Conservation (phyloP, 1,140 invertebrate species). For the Glomeris maerens region DNA sequence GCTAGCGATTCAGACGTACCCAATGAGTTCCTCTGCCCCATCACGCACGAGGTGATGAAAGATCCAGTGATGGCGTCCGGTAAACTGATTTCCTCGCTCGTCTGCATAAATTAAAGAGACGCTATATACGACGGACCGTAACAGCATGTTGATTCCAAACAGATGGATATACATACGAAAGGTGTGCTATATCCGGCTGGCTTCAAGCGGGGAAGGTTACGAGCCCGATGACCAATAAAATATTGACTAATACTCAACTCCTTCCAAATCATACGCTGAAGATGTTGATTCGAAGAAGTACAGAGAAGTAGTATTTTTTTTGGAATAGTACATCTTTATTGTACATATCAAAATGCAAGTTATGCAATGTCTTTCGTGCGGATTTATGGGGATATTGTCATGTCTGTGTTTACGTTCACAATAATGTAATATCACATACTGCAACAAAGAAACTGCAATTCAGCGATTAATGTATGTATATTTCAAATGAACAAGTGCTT, state of each 20-base stretch:
- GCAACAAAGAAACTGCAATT: too few species aligned
- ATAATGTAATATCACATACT: too few species aligned
- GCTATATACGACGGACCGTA: neutral
- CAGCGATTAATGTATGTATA: too few species aligned
- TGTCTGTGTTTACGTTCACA: too few species aligned
- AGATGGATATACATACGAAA: slow-evolving; percentile 67
- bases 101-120: too few species aligned
- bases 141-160: neutral
- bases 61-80: slow-evolving; percentile 57
- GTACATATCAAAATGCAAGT: too few species aligned
- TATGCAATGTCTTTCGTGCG: too few species aligned
- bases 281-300: slow-evolving; percentile 5
- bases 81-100: slow-evolving; percentile 30
- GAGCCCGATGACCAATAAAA: slow-evolving; percentile 61
- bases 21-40: slow-evolving; percentile 61
- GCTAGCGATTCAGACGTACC: slow-evolving; percentile 31
- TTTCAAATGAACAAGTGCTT: too few species aligned
- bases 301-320: too few species aligned
- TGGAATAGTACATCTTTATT: too few species aligned
- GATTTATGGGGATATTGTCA: too few species aligned
- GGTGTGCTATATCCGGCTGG: slow-evolving; percentile 57
- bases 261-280: slow-evolving; percentile 38
- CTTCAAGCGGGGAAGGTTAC: slow-evolving; percentile 51
- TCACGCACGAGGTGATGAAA: slow-evolving; percentile 62
- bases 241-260: slow-evolving; percentile 40